Conservation (phyloP, 2,797 vertebrate species). For the Chelon auratus region DNA sequence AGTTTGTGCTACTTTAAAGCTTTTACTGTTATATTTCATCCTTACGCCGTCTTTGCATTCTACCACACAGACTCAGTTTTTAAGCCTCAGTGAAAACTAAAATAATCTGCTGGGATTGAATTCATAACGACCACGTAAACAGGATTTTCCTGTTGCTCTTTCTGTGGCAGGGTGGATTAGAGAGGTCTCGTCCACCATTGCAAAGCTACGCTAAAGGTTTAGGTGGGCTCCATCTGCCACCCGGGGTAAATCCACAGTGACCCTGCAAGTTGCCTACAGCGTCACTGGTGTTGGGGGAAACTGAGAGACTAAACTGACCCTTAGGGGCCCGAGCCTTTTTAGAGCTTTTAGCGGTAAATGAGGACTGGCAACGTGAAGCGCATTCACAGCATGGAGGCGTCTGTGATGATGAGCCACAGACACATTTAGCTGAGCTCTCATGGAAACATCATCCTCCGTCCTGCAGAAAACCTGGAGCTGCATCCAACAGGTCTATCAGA, state of each 20-base stretch:
- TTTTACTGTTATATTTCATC: neutral
- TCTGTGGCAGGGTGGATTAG: constrained; percentile 57
- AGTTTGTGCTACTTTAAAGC: neutral
- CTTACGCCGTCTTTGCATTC: neutral
- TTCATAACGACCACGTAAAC: constrained; percentile 40
- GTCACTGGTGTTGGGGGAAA: constrained; percentile 31
- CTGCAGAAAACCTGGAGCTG: constrained; percentile 16
- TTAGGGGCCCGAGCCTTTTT: neutral
- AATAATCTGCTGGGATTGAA: constrained; percentile 63
- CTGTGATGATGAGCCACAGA: constrained; percentile 54
- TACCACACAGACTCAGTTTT: neutral
- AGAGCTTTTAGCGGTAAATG: constrained; percentile 7
- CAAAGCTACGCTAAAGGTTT: constrained; percentile 45
- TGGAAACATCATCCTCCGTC: constrained; percentile 21
- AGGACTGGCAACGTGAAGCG: constrained; percentile 45
- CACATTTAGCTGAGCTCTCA: constrained; percentile 26
- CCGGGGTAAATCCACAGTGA: constrained; percentile 49
- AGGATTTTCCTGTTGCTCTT: constrained; percentile 54
- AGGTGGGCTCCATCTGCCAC: constrained; percentile 72
- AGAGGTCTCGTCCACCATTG: constrained; percentile 18
- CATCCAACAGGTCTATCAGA: constrained; percentile 16
- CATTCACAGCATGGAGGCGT: constrained; percentile 49
- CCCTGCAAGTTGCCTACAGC: constrained; percentile 26
- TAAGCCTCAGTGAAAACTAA: constrained; percentile 39
- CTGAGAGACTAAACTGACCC: constrained; percentile 6